A percentile compares a stretch with the other conserved stretches of the same genome.
Evolutionary conservation across 2,888 invertebrate genomes (phyloP).

Genomic region (Ligdia adustata): DNA sequence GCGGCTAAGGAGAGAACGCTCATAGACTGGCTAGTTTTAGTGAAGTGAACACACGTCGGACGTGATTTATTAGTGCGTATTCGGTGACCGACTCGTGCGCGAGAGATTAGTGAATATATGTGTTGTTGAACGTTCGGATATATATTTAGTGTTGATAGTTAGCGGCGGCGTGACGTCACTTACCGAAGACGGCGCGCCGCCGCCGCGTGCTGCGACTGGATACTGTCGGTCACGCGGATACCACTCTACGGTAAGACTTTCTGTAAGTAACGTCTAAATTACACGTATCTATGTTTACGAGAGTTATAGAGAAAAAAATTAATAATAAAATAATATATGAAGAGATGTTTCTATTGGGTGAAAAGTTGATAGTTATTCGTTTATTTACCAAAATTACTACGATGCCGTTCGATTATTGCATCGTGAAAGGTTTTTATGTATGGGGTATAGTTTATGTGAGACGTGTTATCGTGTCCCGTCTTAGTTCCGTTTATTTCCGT

Average conservation of each 20-base stretch:
- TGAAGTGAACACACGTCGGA: constrained; percentile 75
- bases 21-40: constrained; percentile 83
- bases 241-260: constrained; percentile 70
- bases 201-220: constrained; percentile 67
- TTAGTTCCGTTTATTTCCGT: constrained; percentile 69
- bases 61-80: constrained; percentile 64
- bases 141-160: constrained; percentile 81
- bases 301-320: constrained; percentile 72
- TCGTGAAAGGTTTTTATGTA: constrained; percentile 19
- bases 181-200: constrained; percentile 47
- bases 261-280: constrained; percentile 74
- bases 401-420: constrained; percentile 56
- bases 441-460: constrained; percentile 67
- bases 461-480: constrained; percentile 71
- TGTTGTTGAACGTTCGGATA: constrained; percentile 83
- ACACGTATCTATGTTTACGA: constrained; percentile 71
- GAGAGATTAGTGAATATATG: constrained; percentile 82
- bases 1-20: constrained; percentile 72
- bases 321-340: constrained; percentile 76
- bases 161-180: too few species aligned
- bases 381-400: constrained; percentile 79
- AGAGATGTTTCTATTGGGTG: constrained; percentile 79
- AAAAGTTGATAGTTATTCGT: constrained; percentile 71
- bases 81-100: constrained; percentile 74
- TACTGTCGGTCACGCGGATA: constrained; percentile 78